These are phyloP conservation scores for Acanthisitta chloris DNA, from an alignment of 2,113 vertebrate genomes.

Conservation along the genomic window DNA sequence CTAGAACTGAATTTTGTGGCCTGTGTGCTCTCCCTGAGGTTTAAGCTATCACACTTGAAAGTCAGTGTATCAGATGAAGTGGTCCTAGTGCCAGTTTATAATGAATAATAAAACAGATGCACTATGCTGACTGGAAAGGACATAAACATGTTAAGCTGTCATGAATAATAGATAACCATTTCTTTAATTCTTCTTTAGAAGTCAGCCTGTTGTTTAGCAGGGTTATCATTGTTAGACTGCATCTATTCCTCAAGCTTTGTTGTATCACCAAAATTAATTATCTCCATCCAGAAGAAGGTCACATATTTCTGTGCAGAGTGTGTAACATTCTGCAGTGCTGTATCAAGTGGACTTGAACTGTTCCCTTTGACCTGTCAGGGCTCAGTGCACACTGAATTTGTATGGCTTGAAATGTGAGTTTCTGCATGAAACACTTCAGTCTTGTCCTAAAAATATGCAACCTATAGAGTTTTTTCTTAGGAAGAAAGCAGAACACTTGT, in stretches of 20 bases:
- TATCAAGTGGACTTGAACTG: not conserved
- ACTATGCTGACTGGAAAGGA: not conserved
- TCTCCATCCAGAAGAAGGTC: not conserved
- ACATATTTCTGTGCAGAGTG: not conserved
- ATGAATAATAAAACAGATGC: not conserved
- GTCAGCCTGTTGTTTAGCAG: not conserved
- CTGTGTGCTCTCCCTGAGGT: not conserved
- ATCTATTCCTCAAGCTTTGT: not conserved
- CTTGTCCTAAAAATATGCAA: not conserved
- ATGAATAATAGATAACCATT: not conserved
- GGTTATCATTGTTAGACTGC: not conserved
- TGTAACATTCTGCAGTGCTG: not conserved
- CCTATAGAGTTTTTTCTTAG: not conserved
- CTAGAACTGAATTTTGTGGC: not conserved
- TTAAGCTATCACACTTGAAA: not conserved
- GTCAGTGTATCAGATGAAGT: not conserved
- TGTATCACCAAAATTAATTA: not conserved
- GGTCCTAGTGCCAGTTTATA: not conserved
- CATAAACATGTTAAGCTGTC: not conserved
- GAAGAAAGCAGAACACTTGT: not conserved
- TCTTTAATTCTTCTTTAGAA: slow-evolving; percentile 6
- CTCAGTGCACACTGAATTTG: not conserved
- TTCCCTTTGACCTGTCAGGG: not conserved
- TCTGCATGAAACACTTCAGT: not conserved
- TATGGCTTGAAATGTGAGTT: not conserved